Base-by-base conservation (phyloP, 2,113 vertebrate species). In the Chloebia gouldiae region DNA sequence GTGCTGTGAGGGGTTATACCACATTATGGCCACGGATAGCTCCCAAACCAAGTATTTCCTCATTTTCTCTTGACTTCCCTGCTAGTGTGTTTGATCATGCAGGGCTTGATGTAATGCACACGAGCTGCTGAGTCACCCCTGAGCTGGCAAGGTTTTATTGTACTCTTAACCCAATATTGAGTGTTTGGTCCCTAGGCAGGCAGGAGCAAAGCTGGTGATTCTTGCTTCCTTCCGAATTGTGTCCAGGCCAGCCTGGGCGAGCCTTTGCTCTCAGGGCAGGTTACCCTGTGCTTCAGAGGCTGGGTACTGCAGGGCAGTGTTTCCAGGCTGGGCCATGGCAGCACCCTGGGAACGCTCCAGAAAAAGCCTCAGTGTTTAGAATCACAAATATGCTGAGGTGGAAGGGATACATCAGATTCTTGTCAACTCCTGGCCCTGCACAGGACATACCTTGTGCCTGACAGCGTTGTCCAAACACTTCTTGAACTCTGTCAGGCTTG, bases 1-100 rank as follows among this genome's bases (percentile, higher is more conserved):
- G 18, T 11, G 13, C 33, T 59, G 33, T n/a, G 70, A 59, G 91
- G 56, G 7, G 11, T 68, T 85, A 16, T 37, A 14, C 19, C 2
- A 2, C 0, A 0, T 28, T n/a, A 23, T 0, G 15, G 47, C 20
- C 12, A 15, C 0, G 0, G 53, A 15, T 33, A 76, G 27, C 33
- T 91, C 53, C 30, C 30, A 68, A 59, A 64, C 6, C 1, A 0
- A 21, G 10, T 21, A 9, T 57, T 73, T 81, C 68, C 31, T 61
- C 7, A 0, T 63, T 76, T 13, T 64, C 6, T 81, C 57, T 25
- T 33, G 19, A 18, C 18, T 60, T 54, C 17, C 11, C 57, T 50
- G 33, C 28, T 59, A 25, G 39, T 0, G 0, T 17, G 23, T 30
- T 39, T 54, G 66, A 11, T 60, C 14, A 21, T 31, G 40, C 53